A percentile compares a stretch with the other conserved stretches of the same genome.
Conservation (phyloP, 1,140 invertebrate species). For the Bombus confusus region DNA sequence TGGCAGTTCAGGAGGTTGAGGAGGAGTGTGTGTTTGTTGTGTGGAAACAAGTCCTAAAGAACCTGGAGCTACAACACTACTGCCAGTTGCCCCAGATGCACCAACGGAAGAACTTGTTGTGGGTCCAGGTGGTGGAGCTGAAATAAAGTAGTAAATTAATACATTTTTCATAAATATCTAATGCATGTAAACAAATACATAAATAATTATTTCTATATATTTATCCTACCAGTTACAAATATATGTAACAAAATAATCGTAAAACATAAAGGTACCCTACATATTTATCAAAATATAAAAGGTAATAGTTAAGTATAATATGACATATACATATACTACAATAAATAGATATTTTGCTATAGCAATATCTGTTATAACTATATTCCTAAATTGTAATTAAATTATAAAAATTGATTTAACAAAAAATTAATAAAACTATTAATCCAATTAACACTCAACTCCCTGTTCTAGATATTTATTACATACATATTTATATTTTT, state of each 20-base stretch:
- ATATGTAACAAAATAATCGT: too few species aligned
- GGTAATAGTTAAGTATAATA: not conserved
- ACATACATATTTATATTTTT: not conserved
- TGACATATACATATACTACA: not conserved
- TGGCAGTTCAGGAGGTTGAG: slow-evolving; percentile 83
- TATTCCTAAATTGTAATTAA: not conserved
- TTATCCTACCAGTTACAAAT: too few species aligned
- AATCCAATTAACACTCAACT: not conserved
- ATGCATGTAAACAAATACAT: too few species aligned
- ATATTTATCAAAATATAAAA: not conserved
- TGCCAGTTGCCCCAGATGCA: slow-evolving; percentile 78
- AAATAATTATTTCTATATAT: too few species aligned
- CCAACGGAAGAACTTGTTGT: slow-evolving; percentile 82
- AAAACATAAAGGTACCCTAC: not conserved
- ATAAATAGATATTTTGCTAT: not conserved
- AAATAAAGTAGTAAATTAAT: slow-evolving; percentile 3
- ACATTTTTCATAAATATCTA: not conserved
- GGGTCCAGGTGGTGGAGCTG: slow-evolving; percentile 80
- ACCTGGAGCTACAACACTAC: slow-evolving; percentile 78
- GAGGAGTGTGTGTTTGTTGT: slow-evolving; percentile 83
- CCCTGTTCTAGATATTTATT: not conserved
- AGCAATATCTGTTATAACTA: not conserved
- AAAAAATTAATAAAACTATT: not conserved
- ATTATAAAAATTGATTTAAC: not conserved
- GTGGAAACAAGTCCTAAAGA: slow-evolving; percentile 79